Evolutionary conservation across 1,140 invertebrate genomes (phyloP).

Genomic region (Aphelenchoides fujianensis): DNA sequence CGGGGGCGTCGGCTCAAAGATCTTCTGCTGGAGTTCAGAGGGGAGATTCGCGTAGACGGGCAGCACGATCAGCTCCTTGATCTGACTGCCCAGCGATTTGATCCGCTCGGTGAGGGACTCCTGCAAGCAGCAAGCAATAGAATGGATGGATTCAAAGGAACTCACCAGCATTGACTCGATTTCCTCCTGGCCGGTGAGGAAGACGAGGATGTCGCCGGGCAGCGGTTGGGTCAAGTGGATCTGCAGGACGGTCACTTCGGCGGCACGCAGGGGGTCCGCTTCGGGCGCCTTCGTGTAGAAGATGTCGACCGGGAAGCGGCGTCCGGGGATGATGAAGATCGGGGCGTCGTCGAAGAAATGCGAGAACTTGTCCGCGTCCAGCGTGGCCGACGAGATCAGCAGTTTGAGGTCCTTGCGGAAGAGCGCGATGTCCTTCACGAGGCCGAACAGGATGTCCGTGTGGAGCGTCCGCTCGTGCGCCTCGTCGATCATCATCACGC

Average conservation of each 20-base stretch:
- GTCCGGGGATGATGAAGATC: conserved; percentile 90
- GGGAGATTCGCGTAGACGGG: conserved; percentile 98
- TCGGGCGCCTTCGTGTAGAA: conserved; percentile 98
- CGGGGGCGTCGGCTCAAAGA: conserved; percentile 90
- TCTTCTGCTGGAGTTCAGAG: conserved; percentile 96
- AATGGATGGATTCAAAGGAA: not conserved
- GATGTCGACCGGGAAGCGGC: conserved; percentile 82
- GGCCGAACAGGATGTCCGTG: conserved; percentile 94
- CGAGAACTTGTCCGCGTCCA: conserved; percentile 95
- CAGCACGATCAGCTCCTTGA: conserved; percentile 85
- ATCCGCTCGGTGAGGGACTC: conserved; percentile 54
- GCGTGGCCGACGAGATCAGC: conserved; percentile 91
- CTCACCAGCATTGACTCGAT: conserved; percentile 52
- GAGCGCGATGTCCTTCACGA: conserved; percentile 93
- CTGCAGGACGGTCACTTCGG: conserved; percentile 90
- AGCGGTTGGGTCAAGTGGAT: conserved; percentile 92
- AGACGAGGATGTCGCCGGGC: conserved; percentile 89
- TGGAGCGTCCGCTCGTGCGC: conserved; percentile 96
- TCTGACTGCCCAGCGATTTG: conserved; percentile 76
- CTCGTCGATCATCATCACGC: conserved; percentile 98
- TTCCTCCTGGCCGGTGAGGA: conserved; percentile 76
- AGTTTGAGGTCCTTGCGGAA: conserved; percentile 91
- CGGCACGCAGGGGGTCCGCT: conserved; percentile 76
- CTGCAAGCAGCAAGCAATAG: not conserved
- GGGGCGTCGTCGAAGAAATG: conserved; percentile 95